Base-by-base conservation (phyloP, 2,113 vertebrate genomes). In the Microcebus ravelobensis region DNA sequence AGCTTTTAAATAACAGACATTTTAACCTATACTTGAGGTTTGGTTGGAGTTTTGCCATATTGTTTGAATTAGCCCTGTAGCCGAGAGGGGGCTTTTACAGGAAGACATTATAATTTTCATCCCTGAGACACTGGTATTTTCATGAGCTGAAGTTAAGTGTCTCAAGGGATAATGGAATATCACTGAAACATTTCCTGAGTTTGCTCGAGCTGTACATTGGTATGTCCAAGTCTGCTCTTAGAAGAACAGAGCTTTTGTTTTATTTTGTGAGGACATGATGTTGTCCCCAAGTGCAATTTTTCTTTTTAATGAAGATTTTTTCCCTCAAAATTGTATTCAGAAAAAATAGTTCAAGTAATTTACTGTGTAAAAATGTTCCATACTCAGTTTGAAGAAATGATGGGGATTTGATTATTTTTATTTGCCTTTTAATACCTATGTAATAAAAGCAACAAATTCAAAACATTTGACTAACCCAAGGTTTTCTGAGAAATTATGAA, bases 131-230 rank as follows among this genome's bases (percentile, higher is more conserved):
- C 96, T 97, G 96, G 97, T 98, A 97, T 99, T 99, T 99, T 98
- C 98, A 98, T 98, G 98, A 98, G 97, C 97, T 98, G 97, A 96
- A 98, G 92, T 98, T 95, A 96, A 98, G 91, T 86, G 97, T 98
- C 99, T 98, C 98, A 94, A 76, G 98, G 98, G 98, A 98, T 83
- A 97, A 95, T 97, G 87, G 97, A 96, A 97, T 98, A 98, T 97
- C 98, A 97, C 96, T 98, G 96, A 99, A 98, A 98, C 96, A 98
- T 99, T 99, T 99, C 98, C 99, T 98, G 98, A 98, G 95, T 97
- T 98, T 98, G 96, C 97, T 95, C 97, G 97, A 97, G 87, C 97
- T 96, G 92, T 91, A 71, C 96, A 90, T 96, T 98, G 98, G 92
- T 98, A 97, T 98, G 97, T 98, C 97, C 94, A 57, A 97, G 95